Percentiles rank a stretch among this genome's conserved stretches.
phyloP scores from a whole-genome alignment of 2,797 vertebrate genomes.

The Hylomyscus alleni region DNA sequence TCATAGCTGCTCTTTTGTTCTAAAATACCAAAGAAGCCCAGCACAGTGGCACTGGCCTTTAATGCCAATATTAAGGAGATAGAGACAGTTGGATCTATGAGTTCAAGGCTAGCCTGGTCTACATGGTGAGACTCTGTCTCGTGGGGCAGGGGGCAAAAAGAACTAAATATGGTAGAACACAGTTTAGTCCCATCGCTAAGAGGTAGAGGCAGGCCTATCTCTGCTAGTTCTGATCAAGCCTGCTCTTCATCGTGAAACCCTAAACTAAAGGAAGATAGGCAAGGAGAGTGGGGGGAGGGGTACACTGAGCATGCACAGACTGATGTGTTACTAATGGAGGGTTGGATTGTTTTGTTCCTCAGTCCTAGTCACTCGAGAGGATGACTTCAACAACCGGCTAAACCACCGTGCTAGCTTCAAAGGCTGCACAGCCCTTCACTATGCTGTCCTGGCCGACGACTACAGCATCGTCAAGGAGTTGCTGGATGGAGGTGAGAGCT shows the following conservation, averaged over 20 bases:
- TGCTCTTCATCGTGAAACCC: not conserved
- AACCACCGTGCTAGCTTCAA: constrained; percentile 96
- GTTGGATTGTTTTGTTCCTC: constrained; percentile 28
- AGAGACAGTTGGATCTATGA: not conserved
- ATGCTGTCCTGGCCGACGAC: constrained; percentile 95
- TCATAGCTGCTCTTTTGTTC: not conserved
- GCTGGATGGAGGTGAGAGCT: constrained; percentile 91
- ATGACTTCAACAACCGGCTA: constrained; percentile 96
- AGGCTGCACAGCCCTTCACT: constrained; percentile 96
- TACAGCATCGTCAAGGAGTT: constrained; percentile 90
- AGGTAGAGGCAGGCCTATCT: not conserved
- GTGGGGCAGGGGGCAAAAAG: not conserved
- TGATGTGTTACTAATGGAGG: constrained; percentile 59
- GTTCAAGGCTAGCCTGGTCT: not conserved
- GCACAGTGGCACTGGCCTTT: not conserved
- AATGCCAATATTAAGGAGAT: not conserved
- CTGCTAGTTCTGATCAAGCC: not conserved
- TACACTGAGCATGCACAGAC: not conserved
- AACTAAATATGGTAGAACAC: not conserved
- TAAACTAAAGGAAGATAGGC: not conserved
- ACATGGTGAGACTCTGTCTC: not conserved
- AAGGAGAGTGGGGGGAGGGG: too few species aligned
- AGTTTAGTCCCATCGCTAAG: not conserved
- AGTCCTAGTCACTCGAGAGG: constrained; percentile 97
- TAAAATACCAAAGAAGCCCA: not conserved